Evolutionary conservation across 2,113 vertebrate species (phyloP).

Genomic region (Climacteris rufus): DNA sequence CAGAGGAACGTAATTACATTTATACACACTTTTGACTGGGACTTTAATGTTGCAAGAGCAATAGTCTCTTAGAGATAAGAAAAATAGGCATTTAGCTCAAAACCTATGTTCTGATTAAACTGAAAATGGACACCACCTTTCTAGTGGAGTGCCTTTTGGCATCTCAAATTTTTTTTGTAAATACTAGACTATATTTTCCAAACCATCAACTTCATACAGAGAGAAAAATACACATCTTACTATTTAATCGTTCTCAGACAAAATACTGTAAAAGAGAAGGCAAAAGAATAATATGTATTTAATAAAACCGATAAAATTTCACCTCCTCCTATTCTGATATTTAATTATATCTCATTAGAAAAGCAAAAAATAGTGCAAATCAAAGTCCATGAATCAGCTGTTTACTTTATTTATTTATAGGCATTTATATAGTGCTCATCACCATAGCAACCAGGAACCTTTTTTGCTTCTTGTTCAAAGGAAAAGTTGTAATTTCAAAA

Average conservation of each 20-base stretch:
- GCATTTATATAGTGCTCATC: not conserved
- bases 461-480: not conserved
- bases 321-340: not conserved
- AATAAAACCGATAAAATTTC: not conserved
- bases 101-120: not conserved
- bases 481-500: constrained; percentile 33
- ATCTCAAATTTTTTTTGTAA: not conserved
- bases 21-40: not conserved
- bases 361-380: constrained; percentile 34
- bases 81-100: not conserved
- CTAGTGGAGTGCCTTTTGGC: not conserved
- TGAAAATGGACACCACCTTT: not conserved
- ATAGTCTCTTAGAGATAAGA: not conserved
- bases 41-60: not conserved
- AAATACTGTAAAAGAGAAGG: not conserved
- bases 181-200: not conserved
- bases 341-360: constrained; percentile 30
- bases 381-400: constrained; percentile 40
- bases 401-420: constrained; percentile 57
- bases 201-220: not conserved
- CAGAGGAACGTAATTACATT: constrained; percentile 2
- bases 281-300: not conserved
- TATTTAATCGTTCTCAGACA: not conserved
- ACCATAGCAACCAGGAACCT: constrained; percentile 36
- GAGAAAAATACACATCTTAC: not conserved